Percentiles rank a stretch among this genome's conserved stretches.
Conservation (phyloP, 2,113 vertebrate genomes). For the Neogale vison region DNA sequence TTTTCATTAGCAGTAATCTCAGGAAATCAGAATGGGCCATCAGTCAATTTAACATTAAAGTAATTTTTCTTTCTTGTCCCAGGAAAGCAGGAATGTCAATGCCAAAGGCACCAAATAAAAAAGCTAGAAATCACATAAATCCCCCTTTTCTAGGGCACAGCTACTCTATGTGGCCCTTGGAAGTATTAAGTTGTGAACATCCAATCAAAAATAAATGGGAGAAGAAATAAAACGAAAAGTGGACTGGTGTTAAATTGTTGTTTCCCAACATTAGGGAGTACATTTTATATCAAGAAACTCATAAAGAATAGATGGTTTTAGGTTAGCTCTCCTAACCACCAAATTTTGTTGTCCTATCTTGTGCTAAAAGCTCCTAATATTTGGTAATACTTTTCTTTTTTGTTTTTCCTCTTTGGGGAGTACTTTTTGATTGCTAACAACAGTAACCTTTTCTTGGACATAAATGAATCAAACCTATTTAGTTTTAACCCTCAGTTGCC, state of each 20-base stretch:
- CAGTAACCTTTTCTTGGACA: conserved; percentile 9
- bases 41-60: conserved; percentile 51
- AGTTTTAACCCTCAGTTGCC: not conserved
- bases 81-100: conserved; percentile 31
- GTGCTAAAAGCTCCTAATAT: conserved; percentile 24
- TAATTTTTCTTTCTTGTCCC: conserved; percentile 49
- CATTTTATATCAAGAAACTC: conserved; percentile 51
- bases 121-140: conserved; percentile 56
- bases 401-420: not conserved
- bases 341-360: conserved; percentile 25
- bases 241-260: conserved; percentile 38
- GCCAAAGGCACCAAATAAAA: conserved; percentile 48
- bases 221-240: conserved; percentile 65
- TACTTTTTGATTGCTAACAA: conserved; percentile 47
- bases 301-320: conserved; percentile 52
- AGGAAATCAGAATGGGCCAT: conserved; percentile 43
- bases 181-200: conserved; percentile 61
- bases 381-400: conserved; percentile 26
- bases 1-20: conserved; percentile 64
- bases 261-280: conserved; percentile 55
- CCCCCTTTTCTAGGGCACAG: conserved; percentile 42
- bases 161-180: conserved; percentile 23
- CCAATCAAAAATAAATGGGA: conserved; percentile 67
- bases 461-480: conserved; percentile 52
- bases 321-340: conserved; percentile 20